A percentile compares a stretch with the other conserved stretches of the same genome.
Conservation (phyloP, 2,888 invertebrate genomes). For the Rosalia funebris region DNA sequence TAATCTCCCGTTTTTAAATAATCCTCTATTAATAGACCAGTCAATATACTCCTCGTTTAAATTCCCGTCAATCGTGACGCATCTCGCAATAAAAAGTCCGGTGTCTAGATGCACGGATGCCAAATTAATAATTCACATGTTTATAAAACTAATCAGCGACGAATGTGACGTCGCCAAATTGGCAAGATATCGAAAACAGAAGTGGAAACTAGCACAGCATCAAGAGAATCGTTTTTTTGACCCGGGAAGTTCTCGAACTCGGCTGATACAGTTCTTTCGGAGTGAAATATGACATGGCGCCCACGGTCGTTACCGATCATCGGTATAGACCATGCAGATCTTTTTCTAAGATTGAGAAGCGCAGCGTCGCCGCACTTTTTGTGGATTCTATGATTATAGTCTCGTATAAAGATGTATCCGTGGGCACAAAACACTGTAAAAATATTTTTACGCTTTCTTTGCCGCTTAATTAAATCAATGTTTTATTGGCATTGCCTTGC, state of each 20-base stretch:
- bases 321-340: neutral
- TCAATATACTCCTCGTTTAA: neutral
- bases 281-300: slow-evolving; percentile 17
- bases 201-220: slow-evolving; percentile 39
- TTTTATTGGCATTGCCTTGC: no score
- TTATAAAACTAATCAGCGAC: slow-evolving; percentile 14
- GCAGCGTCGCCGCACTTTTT: no score
- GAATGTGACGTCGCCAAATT: slow-evolving; percentile 37
- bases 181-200: slow-evolving; percentile 42
- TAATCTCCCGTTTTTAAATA: slow-evolving; percentile 9
- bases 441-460: no score
- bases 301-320: neutral
- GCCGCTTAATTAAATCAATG: no score
- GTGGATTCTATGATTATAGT: no score
- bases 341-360: no score
- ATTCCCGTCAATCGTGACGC: neutral
- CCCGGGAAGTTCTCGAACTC: slow-evolving; percentile 41
- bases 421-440: no score
- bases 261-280: slow-evolving; percentile 16
- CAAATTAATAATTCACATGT: slow-evolving; percentile 3
- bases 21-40: neutral
- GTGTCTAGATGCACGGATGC: neutral
- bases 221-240: slow-evolving; percentile 48
- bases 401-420: no score
- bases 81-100: neutral